These are phyloP conservation scores for Streptopelia turtur DNA, from an alignment of 2,797 vertebrate genomes.

Conservation along the genomic window DNA sequence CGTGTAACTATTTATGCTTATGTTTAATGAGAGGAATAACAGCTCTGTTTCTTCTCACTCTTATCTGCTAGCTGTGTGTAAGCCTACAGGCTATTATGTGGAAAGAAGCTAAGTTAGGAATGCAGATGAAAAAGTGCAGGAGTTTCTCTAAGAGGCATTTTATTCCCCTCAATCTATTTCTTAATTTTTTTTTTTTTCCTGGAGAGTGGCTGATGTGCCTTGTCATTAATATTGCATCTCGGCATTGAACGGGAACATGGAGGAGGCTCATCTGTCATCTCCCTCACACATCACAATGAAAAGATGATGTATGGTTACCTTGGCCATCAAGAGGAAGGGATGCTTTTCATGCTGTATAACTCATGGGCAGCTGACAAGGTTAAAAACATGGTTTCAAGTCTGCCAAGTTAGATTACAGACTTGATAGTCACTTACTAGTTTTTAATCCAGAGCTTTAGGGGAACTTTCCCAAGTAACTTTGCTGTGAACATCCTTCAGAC, in stretches of 20 bases:
- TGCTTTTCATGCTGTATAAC: constrained; percentile 2
- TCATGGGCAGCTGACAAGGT: constrained; percentile 36
- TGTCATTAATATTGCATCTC: constrained; percentile 19
- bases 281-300: neutral
- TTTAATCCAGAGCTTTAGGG: constrained; percentile 17
- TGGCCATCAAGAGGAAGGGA: neutral
- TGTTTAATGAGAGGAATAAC: neutral
- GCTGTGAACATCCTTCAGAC: neutral
- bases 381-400: constrained; percentile 32
- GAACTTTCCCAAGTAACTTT: constrained; percentile 4
- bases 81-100: neutral
- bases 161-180: neutral
- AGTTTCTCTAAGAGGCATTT: neutral
- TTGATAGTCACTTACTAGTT: neutral
- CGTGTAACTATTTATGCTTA: neutral
- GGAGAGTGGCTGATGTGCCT: neutral
- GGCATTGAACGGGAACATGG: neutral
- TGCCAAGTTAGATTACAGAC: constrained; percentile 26
- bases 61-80: neutral
- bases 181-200: neutral
- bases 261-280: constrained; percentile 34
- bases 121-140: neutral
- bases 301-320: constrained; percentile 1
- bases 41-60: neutral
- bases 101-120: neutral